Evolutionary conservation across 2,797 vertebrate species (phyloP), one percentile per base, ranked within the genome.

Genomic region (Pantherophis alleghaniensis): DNA sequence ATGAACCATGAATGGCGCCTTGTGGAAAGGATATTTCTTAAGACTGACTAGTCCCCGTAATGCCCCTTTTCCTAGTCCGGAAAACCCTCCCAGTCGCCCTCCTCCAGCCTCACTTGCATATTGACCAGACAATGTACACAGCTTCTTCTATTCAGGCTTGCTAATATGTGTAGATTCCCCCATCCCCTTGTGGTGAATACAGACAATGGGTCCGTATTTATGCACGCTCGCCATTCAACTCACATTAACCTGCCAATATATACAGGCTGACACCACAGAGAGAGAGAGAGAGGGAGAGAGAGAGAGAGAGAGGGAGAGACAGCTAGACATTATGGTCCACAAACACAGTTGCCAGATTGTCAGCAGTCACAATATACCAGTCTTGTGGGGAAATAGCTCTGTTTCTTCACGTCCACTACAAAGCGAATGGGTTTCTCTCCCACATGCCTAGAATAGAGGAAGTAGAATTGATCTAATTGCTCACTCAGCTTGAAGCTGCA

Each of bases 201-300:
- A 60, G 89, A 90, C 88, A 90, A 93, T 90, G 92, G 89, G 59
- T 28, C 56, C 11, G 56, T 63, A 93, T 87, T 93, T 87, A 93
- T 87, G 60, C 60, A 59, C 89, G n/a, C 42, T 93, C 37, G 6
- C 89, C 60, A 90, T 93, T 93, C 92, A 87, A 66, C 60, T 93
- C 83, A 90, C 92, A 87, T 63, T 90, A 90, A 90, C 92, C 89
- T 83, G 18, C 51, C 28, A 47, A 87, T 89, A 83, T 83, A 89
- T 61, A 60, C 69, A 89, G 91, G 66, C 60, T 37, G 83, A 93
- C 74, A 87, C 28, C 24, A 60, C 18, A 6, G 57, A 60, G 60
- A 55, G 59, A 56, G 74, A 86, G 74, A 63, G 92, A 90, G 51
- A 2, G 51, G 2, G 51, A 5, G 57, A 60, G 60, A 90, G 74